phyloP scores from a whole-genome alignment of 2,888 invertebrate species.

The Ferdinandea cuprea region DNA sequence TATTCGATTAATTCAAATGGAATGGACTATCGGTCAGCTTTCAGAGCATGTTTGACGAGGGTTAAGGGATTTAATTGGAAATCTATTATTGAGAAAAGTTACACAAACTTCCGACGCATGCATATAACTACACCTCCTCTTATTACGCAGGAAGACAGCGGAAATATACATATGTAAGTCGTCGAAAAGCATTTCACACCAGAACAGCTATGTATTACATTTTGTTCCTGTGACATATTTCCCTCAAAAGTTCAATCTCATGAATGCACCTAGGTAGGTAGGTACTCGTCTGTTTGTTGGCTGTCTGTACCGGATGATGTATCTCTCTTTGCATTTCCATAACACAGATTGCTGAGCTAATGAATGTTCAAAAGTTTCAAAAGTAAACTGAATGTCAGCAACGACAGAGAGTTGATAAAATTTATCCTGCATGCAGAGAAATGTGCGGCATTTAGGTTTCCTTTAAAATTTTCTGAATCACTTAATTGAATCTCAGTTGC shows the following conservation, averaged over 20 bases:
- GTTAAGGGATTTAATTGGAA: not conserved
- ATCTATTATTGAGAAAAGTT: too few species aligned
- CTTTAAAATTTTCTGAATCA: constrained; percentile 3
- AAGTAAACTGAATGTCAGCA: constrained; percentile 1
- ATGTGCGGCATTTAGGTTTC: not conserved
- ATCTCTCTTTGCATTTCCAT: not conserved
- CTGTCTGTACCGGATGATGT: constrained; percentile 7
- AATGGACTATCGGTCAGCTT: not conserved
- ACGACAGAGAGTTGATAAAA: not conserved
- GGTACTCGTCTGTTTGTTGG: constrained; percentile 6
- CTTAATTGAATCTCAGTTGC: constrained; percentile 17
- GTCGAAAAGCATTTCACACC: constrained; percentile 6
- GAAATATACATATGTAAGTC: too few species aligned
- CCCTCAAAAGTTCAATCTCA: too few species aligned
- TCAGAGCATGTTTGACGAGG: not conserved
- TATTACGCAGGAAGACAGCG: constrained; percentile 2
- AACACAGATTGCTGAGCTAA: constrained; percentile 21
- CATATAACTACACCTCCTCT: too few species aligned
- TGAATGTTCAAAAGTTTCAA: constrained; percentile 3
- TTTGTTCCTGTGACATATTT: too few species aligned
- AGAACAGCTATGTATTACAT: constrained; percentile 31
- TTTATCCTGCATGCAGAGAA: not conserved
- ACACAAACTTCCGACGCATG: too few species aligned
- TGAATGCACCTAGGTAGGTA: too few species aligned
- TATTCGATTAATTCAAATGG: constrained; percentile 2